Evolutionary conservation across 2,113 vertebrate genomes (phyloP).

Genomic region (Corythaeola cristata): DNA sequence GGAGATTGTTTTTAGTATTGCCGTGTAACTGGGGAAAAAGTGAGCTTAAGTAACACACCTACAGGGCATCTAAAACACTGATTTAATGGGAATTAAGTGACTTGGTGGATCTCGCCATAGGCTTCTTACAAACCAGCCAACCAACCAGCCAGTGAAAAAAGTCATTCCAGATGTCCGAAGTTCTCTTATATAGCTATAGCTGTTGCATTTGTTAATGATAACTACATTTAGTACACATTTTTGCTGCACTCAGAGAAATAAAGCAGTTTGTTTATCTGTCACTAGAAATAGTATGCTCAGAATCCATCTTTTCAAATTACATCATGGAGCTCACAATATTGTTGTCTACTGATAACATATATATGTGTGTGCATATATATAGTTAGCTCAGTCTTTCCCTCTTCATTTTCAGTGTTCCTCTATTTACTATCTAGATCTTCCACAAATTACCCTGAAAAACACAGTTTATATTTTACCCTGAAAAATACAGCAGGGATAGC

Average conservation of each 20-base stretch:
- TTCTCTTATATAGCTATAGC: not conserved
- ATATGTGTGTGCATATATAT: fast-evolving
- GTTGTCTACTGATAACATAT: not conserved
- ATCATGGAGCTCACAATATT: not conserved
- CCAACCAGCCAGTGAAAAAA: not conserved
- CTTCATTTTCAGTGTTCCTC: not conserved
- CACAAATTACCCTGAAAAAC: not conserved
- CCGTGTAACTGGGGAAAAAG: not conserved
- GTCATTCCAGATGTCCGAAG: not conserved
- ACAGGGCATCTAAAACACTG: not conserved
- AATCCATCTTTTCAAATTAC: not conserved
- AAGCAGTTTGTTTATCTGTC: not conserved
- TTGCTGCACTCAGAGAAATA: not conserved
- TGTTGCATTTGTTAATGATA: not conserved
- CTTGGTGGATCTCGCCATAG: not conserved
- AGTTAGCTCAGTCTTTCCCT: not conserved
- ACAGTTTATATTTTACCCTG: not conserved
- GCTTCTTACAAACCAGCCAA: not conserved
- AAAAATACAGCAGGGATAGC: not conserved
- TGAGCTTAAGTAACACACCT: not conserved
- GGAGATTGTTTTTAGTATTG: not conserved
- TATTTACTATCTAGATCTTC: not conserved
- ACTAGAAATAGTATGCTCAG: not conserved
- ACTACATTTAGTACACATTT: not conserved
- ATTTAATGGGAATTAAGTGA: not conserved